Evolutionary conservation across 2,797 vertebrate species (phyloP), one percentile per base, ranked within the genome.

Genomic region (Corythornis leucogaster): DNA sequence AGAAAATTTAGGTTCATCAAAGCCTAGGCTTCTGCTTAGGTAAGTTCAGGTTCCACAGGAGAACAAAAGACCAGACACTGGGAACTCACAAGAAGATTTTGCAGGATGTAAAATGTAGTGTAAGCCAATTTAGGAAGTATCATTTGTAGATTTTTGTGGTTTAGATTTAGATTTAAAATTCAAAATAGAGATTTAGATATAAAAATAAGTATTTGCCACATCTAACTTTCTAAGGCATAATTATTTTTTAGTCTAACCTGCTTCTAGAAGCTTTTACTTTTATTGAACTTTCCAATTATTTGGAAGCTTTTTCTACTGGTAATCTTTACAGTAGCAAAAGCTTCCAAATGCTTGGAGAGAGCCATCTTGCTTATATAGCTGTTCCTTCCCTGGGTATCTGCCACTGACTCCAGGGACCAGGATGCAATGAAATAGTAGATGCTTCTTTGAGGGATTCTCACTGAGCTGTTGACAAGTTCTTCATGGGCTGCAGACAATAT

Each of bases 391-490:
- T 61, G 84, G 71, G 82, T 70, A 64, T 92, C 54, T 91, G 86
- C 80, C 84, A 64, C 83, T 4, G 83, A 88, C 89, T 91, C 91
- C 79, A 86, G 94, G 87, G 92, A 95, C 63, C 51, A 87, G 68
- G 94, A 93, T 91, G 90, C 82, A 93, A 64, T 96, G 96, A 96
- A 96, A 96, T 81, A 0, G 42, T 95, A 96, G 90, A 95, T 11
- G 5, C 76, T 89, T 74, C 85, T 87, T 54, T 90, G 94, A 94
- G 90, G 90, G 82, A 81, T 93, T 83, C 94, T 86, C 84, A 94
- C 95, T 58, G 95, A 96, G 96, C 85, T 97, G 96, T 86, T 96
- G 96, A 97, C 96, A 96, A 95, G 81, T 90, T 95, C 94, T 93
- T 95, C 95, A 90, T 83, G 96, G 93, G 89, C 92, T 95, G 90